Base-by-base conservation (phyloP, 2,888 invertebrate species). In the Sesamia inferens region DNA sequence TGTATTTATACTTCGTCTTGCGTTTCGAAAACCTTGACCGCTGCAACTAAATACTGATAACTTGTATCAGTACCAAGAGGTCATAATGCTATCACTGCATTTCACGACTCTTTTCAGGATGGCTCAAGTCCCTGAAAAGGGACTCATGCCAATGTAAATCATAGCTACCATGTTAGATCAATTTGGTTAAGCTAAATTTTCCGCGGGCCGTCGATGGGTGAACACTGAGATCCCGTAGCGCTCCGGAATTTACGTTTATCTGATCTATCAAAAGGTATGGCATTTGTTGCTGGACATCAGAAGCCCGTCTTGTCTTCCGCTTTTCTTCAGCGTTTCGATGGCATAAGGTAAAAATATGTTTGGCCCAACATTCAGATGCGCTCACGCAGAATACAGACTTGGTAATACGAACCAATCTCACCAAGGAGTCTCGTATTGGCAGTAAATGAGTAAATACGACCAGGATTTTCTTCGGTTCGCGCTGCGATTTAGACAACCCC, bases 11-110 rank as follows among this genome's bases (percentile, higher is more conserved):
- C 24, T 31, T 2, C 76, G 22, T 44, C 22, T 76, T 47, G 24
- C 39, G 65, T 47, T 59, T 54, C 54, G 39, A 54, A 59, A 51
- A 24, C 74, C 74, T 74, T 74, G 74, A 74, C 68, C 77, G 39
- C 10, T 44, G 24, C 16, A 2, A 19, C 16, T 14, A 22, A 19
- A 24, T 16, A 51, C 51, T 1, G 68, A 67, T 67, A 67, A 47
- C 24, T 54, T 47, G 44, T 77, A 68, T 77, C 76, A 51, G 47
- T n/a, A 51, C 42, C 0, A 10, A 76, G 13, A 51, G 65, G 65
- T 64, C 57, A 47, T 2, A 24, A 24, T n/a, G 74, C 16, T 74
- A 61, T 54, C 13, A 13, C n/a, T 2, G 0, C 3, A 55, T 58
- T 24, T 14, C 10, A 14, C 24, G 22, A 22, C 22, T 19, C 51